A percentile compares a stretch with the other conserved stretches of the same genome.
These are phyloP conservation scores for Alca torda DNA, from an alignment of 2,797 vertebrate genomes.

Conservation along the genomic window DNA sequence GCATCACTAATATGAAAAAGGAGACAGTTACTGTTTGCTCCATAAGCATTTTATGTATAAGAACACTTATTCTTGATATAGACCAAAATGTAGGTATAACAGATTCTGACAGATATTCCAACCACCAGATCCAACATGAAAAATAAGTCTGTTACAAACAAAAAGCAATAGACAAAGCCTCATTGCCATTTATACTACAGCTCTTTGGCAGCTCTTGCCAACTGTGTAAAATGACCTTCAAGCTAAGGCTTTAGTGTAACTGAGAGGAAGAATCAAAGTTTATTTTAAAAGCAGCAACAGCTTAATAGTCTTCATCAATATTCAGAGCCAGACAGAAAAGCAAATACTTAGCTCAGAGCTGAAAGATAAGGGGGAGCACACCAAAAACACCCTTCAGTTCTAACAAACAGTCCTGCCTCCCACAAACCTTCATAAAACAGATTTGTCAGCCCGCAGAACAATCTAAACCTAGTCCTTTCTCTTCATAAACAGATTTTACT, in stretches of 20 bases:
- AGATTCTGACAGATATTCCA: background rate
- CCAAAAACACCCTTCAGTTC: background rate
- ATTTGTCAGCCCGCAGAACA: conserved; percentile 12
- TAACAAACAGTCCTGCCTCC: background rate
- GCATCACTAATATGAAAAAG: background rate
- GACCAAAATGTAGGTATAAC: background rate
- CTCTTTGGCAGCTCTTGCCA: background rate
- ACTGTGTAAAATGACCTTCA: background rate
- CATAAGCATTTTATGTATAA: background rate
- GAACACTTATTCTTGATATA: background rate
- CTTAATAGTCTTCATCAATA: background rate
- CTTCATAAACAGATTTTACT: conserved; percentile 3
- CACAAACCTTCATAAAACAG: background rate
- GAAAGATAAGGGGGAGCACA: background rate
- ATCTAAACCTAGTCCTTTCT: background rate
- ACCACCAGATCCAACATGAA: background rate
- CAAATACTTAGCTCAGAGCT: background rate
- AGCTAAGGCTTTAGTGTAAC: background rate
- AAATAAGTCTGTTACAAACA: background rate
- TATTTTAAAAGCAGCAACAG: conserved; percentile 6
- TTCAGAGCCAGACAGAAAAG: background rate
- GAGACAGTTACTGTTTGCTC: background rate
- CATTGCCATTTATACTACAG: background rate
- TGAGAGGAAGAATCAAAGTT: background rate
- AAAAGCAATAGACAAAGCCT: background rate